Percentiles rank a stretch among this genome's conserved stretches.
These are phyloP conservation scores for Gadus macrocephalus DNA, from an alignment of 2,113 vertebrate species.

Conservation along the genomic window DNA sequence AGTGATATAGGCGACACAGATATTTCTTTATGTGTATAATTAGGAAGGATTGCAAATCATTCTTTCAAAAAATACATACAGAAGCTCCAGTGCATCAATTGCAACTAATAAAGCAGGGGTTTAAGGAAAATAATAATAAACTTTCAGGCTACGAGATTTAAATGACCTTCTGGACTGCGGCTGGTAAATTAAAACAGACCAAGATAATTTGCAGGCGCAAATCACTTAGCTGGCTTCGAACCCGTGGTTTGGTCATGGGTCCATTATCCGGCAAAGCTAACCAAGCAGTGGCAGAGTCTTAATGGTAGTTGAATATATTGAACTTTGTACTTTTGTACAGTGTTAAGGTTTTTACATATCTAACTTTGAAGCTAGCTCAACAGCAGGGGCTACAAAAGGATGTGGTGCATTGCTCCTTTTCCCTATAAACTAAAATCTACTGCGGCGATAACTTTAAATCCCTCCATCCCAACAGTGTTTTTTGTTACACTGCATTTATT, in stretches of 20 bases:
- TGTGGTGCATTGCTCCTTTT: too few species aligned
- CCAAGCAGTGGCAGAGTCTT: neutral
- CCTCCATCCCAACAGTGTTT: too few species aligned
- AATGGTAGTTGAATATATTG: too few species aligned
- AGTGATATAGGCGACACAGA: conserved; percentile 4
- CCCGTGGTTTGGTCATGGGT: neutral
- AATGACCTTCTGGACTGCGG: neutral
- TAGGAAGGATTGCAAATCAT: conserved; percentile 25
- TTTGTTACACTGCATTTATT: too few species aligned
- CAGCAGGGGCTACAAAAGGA: too few species aligned
- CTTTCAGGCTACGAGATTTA: neutral
- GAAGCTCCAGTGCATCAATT: conserved; percentile 19
- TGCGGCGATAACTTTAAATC: too few species aligned
- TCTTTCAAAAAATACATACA: conserved; percentile 6
- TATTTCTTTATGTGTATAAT: conserved; percentile 35
- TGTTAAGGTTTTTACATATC: too few species aligned
- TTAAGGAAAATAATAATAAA: neutral
- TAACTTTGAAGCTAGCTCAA: too few species aligned
- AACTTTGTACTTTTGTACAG: too few species aligned
- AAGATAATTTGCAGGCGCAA: conserved; percentile 2
- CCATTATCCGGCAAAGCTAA: neutral
- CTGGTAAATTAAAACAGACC: neutral
- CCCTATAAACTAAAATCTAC: too few species aligned
- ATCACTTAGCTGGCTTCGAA: neutral
- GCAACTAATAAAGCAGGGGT: conserved; percentile 9